phyloP scores from a whole-genome alignment of 2,797 vertebrate species.

The Labeo calbasu region DNA sequence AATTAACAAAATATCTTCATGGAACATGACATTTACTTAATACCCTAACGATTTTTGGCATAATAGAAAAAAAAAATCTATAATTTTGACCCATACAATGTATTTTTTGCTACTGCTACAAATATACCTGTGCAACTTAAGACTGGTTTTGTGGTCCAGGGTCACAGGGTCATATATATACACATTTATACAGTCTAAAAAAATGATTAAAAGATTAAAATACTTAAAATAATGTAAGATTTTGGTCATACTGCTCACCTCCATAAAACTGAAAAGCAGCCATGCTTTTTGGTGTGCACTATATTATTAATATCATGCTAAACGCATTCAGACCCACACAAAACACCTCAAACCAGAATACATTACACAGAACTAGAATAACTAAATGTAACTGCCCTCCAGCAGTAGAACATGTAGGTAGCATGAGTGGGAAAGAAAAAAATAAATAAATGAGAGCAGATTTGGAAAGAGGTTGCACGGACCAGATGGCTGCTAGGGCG shows the following conservation, averaged over 20 bases:
- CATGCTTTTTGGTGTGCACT: not conserved
- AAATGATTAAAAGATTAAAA: not conserved
- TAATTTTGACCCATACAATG: no score
- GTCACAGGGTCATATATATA: no score
- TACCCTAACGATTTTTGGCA: no score
- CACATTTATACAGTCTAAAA: not conserved
- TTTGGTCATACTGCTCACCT: not conserved
- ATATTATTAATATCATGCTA: slow-evolving; percentile 1
- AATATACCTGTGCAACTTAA: no score
- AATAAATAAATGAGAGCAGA: not conserved
- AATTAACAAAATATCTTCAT: no score
- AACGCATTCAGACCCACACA: slow-evolving; percentile 3
- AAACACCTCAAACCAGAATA: slow-evolving; percentile 5
- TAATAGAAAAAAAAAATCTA: no score
- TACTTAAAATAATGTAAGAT: not conserved
- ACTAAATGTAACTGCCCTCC: not conserved
- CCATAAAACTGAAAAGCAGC: not conserved
- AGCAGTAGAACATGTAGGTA: not conserved
- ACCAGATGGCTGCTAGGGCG: not conserved
- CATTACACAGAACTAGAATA: not conserved
- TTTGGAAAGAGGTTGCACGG: not conserved
- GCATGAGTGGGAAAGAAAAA: not conserved
- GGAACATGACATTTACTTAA: no score
- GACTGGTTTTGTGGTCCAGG: no score
- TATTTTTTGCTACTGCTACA: no score